phyloP scores from a whole-genome alignment of 1,140 invertebrate species.

The Atta colombica region DNA sequence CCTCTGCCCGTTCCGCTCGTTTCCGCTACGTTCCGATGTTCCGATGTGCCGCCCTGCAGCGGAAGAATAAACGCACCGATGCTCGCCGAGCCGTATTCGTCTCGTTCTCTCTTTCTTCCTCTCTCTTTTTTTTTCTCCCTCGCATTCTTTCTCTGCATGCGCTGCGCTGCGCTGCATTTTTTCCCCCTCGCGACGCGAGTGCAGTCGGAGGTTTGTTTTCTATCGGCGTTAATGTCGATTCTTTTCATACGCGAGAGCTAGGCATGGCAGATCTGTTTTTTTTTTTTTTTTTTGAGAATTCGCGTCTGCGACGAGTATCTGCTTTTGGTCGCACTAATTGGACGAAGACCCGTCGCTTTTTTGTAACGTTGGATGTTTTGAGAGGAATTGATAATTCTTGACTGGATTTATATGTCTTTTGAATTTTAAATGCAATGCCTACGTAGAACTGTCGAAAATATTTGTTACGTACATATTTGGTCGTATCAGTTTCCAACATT shows the following conservation, averaged over 20 bases:
- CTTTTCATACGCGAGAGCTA: slow-evolving; percentile 21
- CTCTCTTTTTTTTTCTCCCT: slow-evolving; percentile 16
- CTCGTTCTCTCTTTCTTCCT: slow-evolving; percentile 9
- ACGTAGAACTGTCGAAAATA: neutral
- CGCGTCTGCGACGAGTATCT: slow-evolving; percentile 26
- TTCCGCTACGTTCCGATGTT: slow-evolving; percentile 75
- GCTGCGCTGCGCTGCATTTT: slow-evolving; percentile 56
- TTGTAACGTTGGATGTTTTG: slow-evolving; percentile 14
- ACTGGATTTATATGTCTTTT: slow-evolving; percentile 1
- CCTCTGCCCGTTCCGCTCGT: slow-evolving; percentile 72
- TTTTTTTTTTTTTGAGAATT: neutral
- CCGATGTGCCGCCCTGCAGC: slow-evolving; percentile 70
- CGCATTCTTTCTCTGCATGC: slow-evolving; percentile 12
- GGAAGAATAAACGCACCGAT: slow-evolving; percentile 68
- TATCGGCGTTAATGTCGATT: slow-evolving; percentile 47
- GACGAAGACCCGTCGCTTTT: slow-evolving; percentile 5
- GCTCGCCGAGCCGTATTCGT: slow-evolving; percentile 52
- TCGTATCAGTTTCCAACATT: slow-evolving; percentile 12
- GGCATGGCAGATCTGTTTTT: slow-evolving; percentile 18
- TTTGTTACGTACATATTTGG: neutral
- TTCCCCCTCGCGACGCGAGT: slow-evolving; percentile 46
- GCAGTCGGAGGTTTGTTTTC: slow-evolving; percentile 39
- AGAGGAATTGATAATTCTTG: slow-evolving; percentile 17
- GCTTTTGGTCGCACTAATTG: slow-evolving; percentile 17
- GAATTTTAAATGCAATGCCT: neutral